Conservation (phyloP, 2,113 vertebrate species). For the Montifringilla adamsi region DNA sequence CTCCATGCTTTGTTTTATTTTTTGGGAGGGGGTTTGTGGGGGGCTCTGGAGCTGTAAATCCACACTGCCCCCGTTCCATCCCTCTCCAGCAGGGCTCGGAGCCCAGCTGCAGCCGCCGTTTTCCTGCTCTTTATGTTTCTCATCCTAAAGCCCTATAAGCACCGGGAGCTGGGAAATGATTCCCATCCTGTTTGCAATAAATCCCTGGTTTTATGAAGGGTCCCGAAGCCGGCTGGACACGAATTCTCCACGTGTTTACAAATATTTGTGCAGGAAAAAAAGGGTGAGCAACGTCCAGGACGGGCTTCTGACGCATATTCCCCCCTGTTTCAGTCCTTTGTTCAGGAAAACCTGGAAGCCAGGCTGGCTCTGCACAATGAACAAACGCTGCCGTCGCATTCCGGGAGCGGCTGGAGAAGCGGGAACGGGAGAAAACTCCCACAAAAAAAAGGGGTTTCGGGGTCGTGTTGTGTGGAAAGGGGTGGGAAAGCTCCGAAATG, state of each 20-base stretch:
- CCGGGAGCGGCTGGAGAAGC: not conserved
- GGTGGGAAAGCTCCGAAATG: not conserved
- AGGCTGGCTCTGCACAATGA: not conserved
- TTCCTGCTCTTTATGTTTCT: constrained; percentile 18
- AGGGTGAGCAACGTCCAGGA: constrained; percentile 3
- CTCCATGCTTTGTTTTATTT: fast-evolving
- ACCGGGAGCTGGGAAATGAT: constrained; percentile 36
- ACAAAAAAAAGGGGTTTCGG: not conserved
- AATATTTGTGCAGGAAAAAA: constrained; percentile 23
- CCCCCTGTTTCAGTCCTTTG: not conserved
- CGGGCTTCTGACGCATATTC: constrained; percentile 15
- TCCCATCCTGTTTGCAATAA: constrained; percentile 63
- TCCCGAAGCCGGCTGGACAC: not conserved
- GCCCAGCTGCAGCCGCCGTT: constrained; percentile 9
- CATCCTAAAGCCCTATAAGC: not conserved
- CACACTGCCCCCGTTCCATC: not conserved
- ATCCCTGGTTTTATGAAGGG: constrained; percentile 6
- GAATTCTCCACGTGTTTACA: constrained; percentile 35
- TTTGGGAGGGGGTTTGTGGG: not conserved
- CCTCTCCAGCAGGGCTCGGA: not conserved
- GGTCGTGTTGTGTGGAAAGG: not conserved
- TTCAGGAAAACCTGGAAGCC: constrained; percentile 29
- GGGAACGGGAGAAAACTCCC: not conserved
- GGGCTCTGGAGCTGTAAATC: not conserved
- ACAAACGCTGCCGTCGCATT: not conserved